phyloP scores from a whole-genome alignment of 2,888 invertebrate species.

The Dascillus cervinus region DNA sequence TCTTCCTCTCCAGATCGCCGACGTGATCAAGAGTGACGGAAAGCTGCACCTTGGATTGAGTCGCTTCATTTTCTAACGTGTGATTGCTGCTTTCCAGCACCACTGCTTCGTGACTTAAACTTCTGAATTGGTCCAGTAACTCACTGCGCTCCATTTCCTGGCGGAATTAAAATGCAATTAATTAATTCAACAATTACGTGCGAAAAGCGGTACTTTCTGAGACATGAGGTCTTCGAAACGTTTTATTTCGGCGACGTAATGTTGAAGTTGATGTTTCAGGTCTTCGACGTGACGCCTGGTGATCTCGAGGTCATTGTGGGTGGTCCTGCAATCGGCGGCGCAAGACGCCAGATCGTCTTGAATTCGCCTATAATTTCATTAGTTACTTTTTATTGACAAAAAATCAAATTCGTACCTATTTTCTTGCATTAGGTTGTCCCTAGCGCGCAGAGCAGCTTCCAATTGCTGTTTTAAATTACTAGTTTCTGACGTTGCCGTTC shows the following conservation, averaged over 20 bases:
- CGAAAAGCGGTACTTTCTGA: constrained; percentile 46
- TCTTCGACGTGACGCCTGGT: constrained; percentile 64
- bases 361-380: constrained; percentile 48
- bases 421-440: constrained; percentile 55
- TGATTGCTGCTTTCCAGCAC: constrained; percentile 72
- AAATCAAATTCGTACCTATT: constrained; percentile 37
- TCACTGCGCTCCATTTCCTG: constrained; percentile 74
- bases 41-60: constrained; percentile 55
- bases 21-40: constrained; percentile 52
- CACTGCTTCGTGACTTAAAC: constrained; percentile 68
- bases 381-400: constrained; percentile 1
- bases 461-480: constrained; percentile 53
- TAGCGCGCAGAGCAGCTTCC: constrained; percentile 46
- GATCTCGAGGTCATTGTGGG: constrained; percentile 60
- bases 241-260: constrained; percentile 74
- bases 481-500: constrained; percentile 48
- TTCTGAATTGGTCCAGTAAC: constrained; percentile 72
- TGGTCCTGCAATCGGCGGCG: constrained; percentile 52
- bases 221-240: constrained; percentile 69
- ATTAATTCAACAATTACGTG: background rate
- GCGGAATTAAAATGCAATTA: constrained; percentile 8
- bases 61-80: constrained; percentile 68
- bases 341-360: constrained; percentile 63
- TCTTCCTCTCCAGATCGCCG: constrained; percentile 55
- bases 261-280: constrained; percentile 68